Percentiles rank a stretch among this genome's conserved stretches.
Conservation (phyloP, 2,888 invertebrate species). For the Cerceris ruficornis region DNA sequence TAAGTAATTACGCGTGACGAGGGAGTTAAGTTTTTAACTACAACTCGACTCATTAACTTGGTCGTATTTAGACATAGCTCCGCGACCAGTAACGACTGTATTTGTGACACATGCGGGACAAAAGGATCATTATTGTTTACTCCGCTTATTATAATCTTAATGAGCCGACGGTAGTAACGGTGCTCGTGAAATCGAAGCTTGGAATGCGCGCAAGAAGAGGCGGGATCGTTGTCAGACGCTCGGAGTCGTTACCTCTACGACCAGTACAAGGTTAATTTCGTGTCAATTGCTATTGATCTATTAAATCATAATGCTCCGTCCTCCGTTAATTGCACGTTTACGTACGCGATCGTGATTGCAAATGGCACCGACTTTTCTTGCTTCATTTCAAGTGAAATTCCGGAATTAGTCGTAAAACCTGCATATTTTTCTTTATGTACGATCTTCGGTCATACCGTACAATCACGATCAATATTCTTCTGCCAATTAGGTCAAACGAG, state of each 20-base stretch:
- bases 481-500: no score
- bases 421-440: no score
- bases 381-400: not conserved
- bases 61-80: conserved; percentile 14
- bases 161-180: conserved; percentile 22
- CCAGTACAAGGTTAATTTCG: conserved; percentile 26
- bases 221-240: conserved; percentile 5
- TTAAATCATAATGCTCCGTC: conserved; percentile 31
- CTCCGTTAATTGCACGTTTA: conserved; percentile 11
- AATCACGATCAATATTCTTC: no score
- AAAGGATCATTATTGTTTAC: conserved; percentile 30
- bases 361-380: not conserved
- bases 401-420: no score
- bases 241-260: conserved; percentile 15
- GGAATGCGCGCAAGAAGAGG: conserved; percentile 15
- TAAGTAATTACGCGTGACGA: conserved; percentile 38
- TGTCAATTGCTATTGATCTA: conserved; percentile 40
- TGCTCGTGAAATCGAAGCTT: conserved; percentile 6
- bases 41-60: conserved; percentile 29
- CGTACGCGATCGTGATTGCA: not conserved
- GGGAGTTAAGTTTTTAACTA: conserved; percentile 13
- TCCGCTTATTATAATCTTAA: conserved; percentile 39
- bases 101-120: conserved; percentile 19
- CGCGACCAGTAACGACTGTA: conserved; percentile 5
- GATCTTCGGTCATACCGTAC: no score